Evolutionary conservation across 2,888 invertebrate species (phyloP), one percentile per base, ranked within the genome.

Genomic region (Amiota communis): DNA sequence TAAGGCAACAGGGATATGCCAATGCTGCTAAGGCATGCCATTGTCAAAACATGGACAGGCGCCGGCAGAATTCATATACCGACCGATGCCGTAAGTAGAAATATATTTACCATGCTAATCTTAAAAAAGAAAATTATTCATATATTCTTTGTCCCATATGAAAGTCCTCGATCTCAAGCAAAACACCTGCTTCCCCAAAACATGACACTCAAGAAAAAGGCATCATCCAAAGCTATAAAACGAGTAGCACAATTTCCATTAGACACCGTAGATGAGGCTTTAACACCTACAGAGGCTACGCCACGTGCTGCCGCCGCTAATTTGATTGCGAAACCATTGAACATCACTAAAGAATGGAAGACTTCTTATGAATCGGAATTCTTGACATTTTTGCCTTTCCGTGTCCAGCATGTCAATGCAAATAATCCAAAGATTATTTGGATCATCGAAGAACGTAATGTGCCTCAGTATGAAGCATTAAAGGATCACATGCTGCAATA

Each of bases 11-110:
- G n/a, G n/a, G n/a, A n/a, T n/a, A n/a, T n/a, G n/a, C n/a, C n/a
- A n/a, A n/a, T n/a, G 82, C 57, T 67, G 36, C 1, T 85, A 82
- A 8, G 63, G 70, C 1, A 85, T 67, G 20, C 0, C n/a, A 17
- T 0, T 83, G 82, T 56, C 85, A 83, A 48, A 51, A 47, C 0
- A 17, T 17, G n/a, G 84, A 85, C 73, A 85, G 82, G 82, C 76
- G 72, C 15, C 17, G 17, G 3, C 80, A 80, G 17, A 80, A 80
- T 73, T 77, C 72, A 17, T 73, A 15, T 80, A 80, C 67, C 65
- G 12, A 47, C 6, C n/a, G 3, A 80, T 76, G 77, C 70, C 82
- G 83, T 78, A 82, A 83, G 78, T 77, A 12, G 8, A 61, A n/a
- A 17, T 46, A 67, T 9, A 36, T 59, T n/a, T 12, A 20, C 13